Base-by-base conservation (phyloP, 1,140 invertebrate species). In the Druon quercuslanigerum region DNA sequence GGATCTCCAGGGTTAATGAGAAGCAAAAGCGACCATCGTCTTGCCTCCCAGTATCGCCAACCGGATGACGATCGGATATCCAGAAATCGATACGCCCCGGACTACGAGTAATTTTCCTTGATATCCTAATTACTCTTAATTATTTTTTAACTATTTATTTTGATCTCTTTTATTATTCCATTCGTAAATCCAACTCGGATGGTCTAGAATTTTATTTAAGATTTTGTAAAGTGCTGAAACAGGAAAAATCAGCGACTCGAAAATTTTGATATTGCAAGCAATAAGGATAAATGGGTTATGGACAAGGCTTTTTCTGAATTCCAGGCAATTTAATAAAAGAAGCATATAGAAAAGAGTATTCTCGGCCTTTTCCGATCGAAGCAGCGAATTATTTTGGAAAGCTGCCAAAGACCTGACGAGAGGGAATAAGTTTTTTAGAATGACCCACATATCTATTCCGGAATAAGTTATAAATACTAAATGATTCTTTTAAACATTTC, bases 1-100 rank as follows among this genome's bases (percentile, higher is more conserved):
- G 91, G 94, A 81, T 91, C 92, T 46, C 93, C 94, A 0, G 96
- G 96, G 5, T 90, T 98, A 25, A 98, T 98, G 94, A 93, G 97
- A 81, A 97, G 96, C 77, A 98, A 98, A 90, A 98, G 96, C 88
- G 97, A 98, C 86, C 97, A 98, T 90, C 93, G 97, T 46, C 90
- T 98, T 57, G 97, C 97, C 13, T 94, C 96, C 0, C 97, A 98
- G 85, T 98, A 96, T 90, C 93, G 97, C 40, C 95, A 96, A 85
- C 95, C 96, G 89, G 96, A 97, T 89, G 95, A 96, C 91, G 90
- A 93, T 54, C 85, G 90, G 33, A 78, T 90, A 46, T 73, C 87
- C 16, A 88, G 91, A 72, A 92, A 91, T 87, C 91, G 91, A 82
- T 92, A 91, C 80, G 89, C 88, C 71, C 88, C 90, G 70, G 91